Base-by-base conservation (phyloP, 2,797 vertebrate species). In the Acrossocheilus wenchowensis region DNA sequence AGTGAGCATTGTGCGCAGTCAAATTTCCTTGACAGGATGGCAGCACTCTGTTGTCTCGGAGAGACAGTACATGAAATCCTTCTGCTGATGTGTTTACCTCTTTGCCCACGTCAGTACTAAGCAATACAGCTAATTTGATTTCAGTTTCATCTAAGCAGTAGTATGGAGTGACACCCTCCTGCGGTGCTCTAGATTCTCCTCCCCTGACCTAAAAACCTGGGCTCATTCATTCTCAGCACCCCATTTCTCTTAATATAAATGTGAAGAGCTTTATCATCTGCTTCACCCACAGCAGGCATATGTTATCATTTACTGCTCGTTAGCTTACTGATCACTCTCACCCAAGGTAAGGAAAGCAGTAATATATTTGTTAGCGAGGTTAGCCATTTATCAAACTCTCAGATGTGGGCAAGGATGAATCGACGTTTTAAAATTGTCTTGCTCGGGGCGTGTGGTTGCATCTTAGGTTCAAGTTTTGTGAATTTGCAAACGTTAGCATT, bases 81-180 rank as follows among this genome's bases (percentile, higher is more conserved):
- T 60, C 4, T 71, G n/a, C 64, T 71, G n/a, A 43, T 79, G 19
- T 57, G 83, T 79, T 85, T 78, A 57, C 23, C 75, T 78, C 60
- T 54, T 69, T 54, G 48, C 23, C 45, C 34, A 82, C 15, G 4
- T 83, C 81, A 62, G 54, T 74, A 30, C 81, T 36, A 15, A 62
- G 74, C 39, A 80, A 80, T 75, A 23, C 41, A 68, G 60, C 45
- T 84, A 10, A 78, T 30, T 73, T 60, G 7, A 48, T 73, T 69
- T 84, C 87, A 62, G 79, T 71, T 50, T 87, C 36, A 64, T 57
- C 82, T 60, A 43, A 26, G 26, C 14, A 79, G 78, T 68, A 30
- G 57, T 54, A 45, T 85, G 80, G 87, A 90, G 91, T 92, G 88
- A 91, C 83, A 89, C 60, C 36, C 78, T 85, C n/a, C 26, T 60